These are phyloP conservation scores for Numenius phaeopus DNA, from an alignment of 2,797 vertebrate genomes.

Conservation along the genomic window DNA sequence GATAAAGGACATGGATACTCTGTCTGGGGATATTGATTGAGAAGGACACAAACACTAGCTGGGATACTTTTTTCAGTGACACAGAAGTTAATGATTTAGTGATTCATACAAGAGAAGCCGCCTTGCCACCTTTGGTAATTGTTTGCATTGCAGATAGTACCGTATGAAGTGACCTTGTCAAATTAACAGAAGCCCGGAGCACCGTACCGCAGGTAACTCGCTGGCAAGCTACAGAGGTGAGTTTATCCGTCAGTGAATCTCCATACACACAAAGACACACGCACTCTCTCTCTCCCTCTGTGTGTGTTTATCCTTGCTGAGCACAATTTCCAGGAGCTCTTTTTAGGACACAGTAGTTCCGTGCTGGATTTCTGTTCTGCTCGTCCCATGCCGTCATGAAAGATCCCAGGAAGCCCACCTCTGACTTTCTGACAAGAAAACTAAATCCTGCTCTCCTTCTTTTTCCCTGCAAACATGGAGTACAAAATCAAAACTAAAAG, in stretches of 20 bases:
- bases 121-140: slow-evolving; percentile 71
- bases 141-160: slow-evolving; percentile 63
- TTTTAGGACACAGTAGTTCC: background rate
- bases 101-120: slow-evolving; percentile 66
- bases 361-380: background rate
- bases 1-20: slow-evolving; percentile 72
- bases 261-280: no score
- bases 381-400: background rate
- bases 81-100: slow-evolving; percentile 80
- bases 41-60: slow-evolving; percentile 68
- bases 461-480: background rate
- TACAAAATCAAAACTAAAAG: background rate
- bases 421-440: background rate
- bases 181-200: slow-evolving; percentile 67
- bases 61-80: slow-evolving; percentile 68
- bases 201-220: background rate
- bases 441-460: background rate
- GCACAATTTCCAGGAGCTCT: background rate
- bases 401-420: background rate
- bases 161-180: slow-evolving; percentile 70
- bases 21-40: slow-evolving; percentile 77
- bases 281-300: accelerated
- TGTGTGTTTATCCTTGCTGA: background rate
- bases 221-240: background rate
- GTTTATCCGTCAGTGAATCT: background rate